Percentiles rank a stretch among this genome's conserved stretches.
Evolutionary conservation across 2,888 invertebrate genomes (phyloP).

Genomic region (Leptinotarsa haldemani): DNA sequence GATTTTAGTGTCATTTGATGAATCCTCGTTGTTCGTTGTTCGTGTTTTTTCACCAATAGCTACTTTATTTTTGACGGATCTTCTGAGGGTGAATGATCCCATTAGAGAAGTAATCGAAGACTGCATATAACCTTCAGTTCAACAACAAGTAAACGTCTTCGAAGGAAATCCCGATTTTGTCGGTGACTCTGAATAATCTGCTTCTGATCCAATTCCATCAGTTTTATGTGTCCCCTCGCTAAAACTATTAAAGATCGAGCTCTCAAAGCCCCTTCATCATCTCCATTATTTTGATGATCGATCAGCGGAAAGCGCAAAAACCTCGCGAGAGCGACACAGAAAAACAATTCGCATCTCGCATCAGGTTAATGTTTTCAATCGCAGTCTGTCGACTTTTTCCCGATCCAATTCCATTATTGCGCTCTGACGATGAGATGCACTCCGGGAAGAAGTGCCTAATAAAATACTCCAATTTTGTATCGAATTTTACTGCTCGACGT

Average conservation of each 20-base stretch:
- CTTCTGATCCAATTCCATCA: background rate
- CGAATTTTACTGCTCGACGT: slow-evolving; percentile 37
- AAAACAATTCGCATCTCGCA: slow-evolving; percentile 35
- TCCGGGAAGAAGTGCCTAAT: slow-evolving; percentile 34
- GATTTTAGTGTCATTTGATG: too few species aligned
- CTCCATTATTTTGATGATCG: slow-evolving; percentile 12
- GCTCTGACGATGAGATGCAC: slow-evolving; percentile 36
- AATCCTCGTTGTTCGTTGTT: too few species aligned
- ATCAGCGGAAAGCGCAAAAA: slow-evolving; percentile 21
- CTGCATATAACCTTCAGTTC: too few species aligned
- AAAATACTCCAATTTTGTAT: slow-evolving; percentile 39
- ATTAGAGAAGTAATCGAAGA: too few species aligned
- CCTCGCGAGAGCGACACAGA: slow-evolving; percentile 23
- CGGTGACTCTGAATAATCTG: background rate
- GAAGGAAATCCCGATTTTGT: background rate
- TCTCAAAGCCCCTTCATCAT: slow-evolving; percentile 16
- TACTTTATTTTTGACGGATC: too few species aligned
- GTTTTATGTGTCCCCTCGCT: background rate
- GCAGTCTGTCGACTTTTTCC: slow-evolving; percentile 36
- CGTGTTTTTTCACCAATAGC: too few species aligned
- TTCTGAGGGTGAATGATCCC: too few species aligned
- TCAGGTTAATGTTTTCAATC: slow-evolving; percentile 40
- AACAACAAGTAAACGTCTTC: too few species aligned
- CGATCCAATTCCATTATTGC: slow-evolving; percentile 41
- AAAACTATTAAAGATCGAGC: slow-evolving; percentile 4